Evolutionary conservation across 2,888 invertebrate genomes (phyloP).

Genomic region (Nemurella pictetii): DNA sequence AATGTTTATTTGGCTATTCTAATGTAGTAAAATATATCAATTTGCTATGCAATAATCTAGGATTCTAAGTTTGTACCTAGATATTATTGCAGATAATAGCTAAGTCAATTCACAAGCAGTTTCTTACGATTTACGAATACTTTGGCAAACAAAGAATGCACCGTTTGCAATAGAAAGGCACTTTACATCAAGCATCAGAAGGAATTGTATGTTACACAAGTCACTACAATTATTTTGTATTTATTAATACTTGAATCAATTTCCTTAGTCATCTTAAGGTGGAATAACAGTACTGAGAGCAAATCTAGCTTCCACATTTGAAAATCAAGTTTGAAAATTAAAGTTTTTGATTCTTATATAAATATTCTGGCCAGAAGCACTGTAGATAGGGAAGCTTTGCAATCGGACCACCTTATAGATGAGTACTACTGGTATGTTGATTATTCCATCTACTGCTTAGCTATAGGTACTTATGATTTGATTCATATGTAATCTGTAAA

Average conservation of each 20-base stretch:
- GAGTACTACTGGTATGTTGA: neutral
- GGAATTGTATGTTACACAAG: constrained; percentile 30
- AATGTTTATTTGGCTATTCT: neutral
- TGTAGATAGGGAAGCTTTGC: neutral
- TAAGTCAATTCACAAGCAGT: constrained; percentile 17
- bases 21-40: neutral
- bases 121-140: neutral
- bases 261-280: constrained; percentile 10
- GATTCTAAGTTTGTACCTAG: neutral
- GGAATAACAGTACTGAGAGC: neutral
- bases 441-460: constrained; percentile 12
- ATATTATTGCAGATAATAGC: neutral
- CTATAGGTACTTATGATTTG: neutral
- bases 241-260: neutral
- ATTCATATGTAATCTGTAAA: neutral
- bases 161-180: neutral
- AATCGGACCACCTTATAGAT: neutral
- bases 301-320: neutral
- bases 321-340: neutral
- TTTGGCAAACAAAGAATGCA: neutral
- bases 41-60: neutral
- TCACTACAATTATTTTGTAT: constrained; percentile 27
- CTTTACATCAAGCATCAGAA: constrained; percentile 18
- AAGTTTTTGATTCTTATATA: neutral
- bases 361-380: neutral